Base-by-base conservation (phyloP, 2,888 invertebrate species). In the Boloria euphrosyne region DNA sequence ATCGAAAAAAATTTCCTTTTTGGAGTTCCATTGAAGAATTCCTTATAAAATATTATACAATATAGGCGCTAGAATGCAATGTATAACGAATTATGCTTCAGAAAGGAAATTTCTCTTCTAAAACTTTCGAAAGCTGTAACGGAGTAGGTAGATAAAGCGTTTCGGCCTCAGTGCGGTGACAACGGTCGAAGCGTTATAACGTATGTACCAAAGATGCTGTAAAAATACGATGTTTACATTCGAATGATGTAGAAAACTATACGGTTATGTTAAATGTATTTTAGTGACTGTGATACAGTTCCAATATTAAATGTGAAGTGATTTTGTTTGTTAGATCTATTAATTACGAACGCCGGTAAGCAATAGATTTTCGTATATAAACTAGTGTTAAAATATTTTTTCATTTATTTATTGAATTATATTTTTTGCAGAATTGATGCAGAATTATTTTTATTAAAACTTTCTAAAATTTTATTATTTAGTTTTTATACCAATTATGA, bases 101-200 rank as follows among this genome's bases (percentile, higher is more conserved):
- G 46, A 17, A n/a, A 66, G 14, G 18, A 31, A 38, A 59, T 17
- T 38, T 38, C 59, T 17, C 3, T 49, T 59, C 17, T 47, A 43
- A 65, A 64, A 67, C 61, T 66, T 68, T 31, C 49, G 52, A 50
- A 54, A 47, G 27, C 44, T 18, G 63, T 64, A 61, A 31, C 68
- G 14, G 31, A 18, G 63, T 70, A 70, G 50, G 51, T 18, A 46
- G 50, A 50, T 66, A 58, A 66, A 64, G 60, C 59, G 65, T 61
- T 61, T 58, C 22, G 55, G 44, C 44, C 49, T 74, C 85, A 88
- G 89, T 89, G 78, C 78, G 80, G 80, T 83, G 84, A 80, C 74
- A 82, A 81, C 86, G 83, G 78, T 81, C 73, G 72, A 69, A 69
- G 75, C 73, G 81, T 68, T 50, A 62, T 70, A 71, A 83, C 85